Base-by-base conservation (phyloP, 1,140 invertebrate genomes). In the Gonioctena quinquepunctata region DNA sequence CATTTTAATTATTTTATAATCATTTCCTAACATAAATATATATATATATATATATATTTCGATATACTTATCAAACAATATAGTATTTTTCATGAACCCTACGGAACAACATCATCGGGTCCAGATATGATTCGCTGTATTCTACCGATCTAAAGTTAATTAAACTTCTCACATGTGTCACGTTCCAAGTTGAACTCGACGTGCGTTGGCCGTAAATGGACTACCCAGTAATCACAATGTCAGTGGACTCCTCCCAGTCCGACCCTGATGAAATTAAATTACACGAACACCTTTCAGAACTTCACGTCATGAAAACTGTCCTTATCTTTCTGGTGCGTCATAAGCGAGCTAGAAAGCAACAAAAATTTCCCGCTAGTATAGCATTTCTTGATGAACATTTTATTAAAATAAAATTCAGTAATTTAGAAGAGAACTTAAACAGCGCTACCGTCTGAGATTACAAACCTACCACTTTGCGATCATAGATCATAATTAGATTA, bases 261-360 rank as follows among this genome's bases (percentile, higher is more conserved):
- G 75, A 79, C 80, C 77, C 80, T 79, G 79, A 80, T 74, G 75
- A 81, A 81, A 81, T 81, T 81, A 81, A 81, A 81, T 81, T 79
- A 80, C 76, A 80, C 76, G 76, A 73, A 74, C 74, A 73, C 69
- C 68, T 74, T 70, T 52, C 69, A 76, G 75, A 70, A 69, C 56
- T 61, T 52, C 73, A 75, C 77, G 74, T 75, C 76, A 75, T 57
- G 26, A 26, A 18, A 25, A 48, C 49, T 49, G 26, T 61, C 64
- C 57, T 69, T 69, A 23, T 71, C 61, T 4, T 67, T 19, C 16
- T 52, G 0, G 7, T n/a, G 52, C 8, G 16, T 42, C 16, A 42
- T 11, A 25, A n/a, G 21, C 8, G 16, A n/a, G 22, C 3, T 22
- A 62, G 49, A 71, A 22, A 56, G 42, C 49, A 57, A 71, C 33